Evolutionary conservation across 1,140 invertebrate genomes (phyloP), one percentile per base, ranked within the genome.

Genomic region (Drosophila kepulauana): DNA sequence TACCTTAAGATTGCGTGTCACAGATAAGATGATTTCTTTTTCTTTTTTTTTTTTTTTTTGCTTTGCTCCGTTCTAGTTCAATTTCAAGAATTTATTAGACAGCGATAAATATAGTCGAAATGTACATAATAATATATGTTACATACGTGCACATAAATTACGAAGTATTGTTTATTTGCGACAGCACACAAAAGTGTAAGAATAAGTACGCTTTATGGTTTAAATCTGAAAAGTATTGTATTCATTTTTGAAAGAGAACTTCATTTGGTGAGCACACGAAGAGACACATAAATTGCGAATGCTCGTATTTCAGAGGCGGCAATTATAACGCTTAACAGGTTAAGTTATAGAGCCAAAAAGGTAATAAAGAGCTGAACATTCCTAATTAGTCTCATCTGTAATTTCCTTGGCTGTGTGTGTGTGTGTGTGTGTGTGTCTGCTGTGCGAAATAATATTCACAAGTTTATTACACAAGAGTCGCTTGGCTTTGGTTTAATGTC

Each of bases 281-380:
- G 16, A 45, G n/a, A 28, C 28, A 35, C 51, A 56, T 56, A 16
- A 5, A 35, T 16, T 35, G 30, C 16, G 7, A 1, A 16, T 35
- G 33, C n/a, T 43, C n/a, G 49, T 65, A 65, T 54, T 54, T 65
- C 33, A 15, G 45, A 6, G 33, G n/a, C 15, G 33, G 45, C 13
- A 68, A 68, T 68, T 68, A 68, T 58, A 68, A 16, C 33, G 65
- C 65, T 59, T 68, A 67, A 48, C 28, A 43, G 28, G 25, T 48
- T 46, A 57, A 67, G 57, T 67, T 67, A 65, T 25, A 58, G 64
- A 46, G 8, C 35, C 20, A 25, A 38, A 10, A 8, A 38, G 35
- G 28, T 57, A 33, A 15, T 11, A 15, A 33, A 35, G 51, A 20
- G 25, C 20, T 45, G 25, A 28, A 46, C 41, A 28, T 46, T 30